Evolutionary conservation across 2,113 vertebrate genomes (phyloP).

Genomic region (Xenus cinereus): DNA sequence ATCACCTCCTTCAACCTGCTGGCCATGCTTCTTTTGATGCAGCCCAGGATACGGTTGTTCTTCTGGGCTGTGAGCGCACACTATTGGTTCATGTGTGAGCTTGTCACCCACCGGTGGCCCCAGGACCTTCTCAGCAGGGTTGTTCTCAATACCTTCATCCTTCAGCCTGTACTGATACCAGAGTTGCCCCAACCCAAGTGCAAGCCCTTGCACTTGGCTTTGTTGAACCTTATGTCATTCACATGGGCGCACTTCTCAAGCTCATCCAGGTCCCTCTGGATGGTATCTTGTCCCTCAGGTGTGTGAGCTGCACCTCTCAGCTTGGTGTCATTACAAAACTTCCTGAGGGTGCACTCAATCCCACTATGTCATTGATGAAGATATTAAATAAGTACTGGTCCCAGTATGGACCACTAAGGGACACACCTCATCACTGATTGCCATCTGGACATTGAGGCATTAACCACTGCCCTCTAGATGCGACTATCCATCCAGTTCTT

Average conservation of each 20-base stretch:
- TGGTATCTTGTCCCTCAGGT: neutral
- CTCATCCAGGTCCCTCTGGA: neutral
- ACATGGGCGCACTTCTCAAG: neutral
- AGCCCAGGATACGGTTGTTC: neutral
- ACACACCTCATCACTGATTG: neutral
- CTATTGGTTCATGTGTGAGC: neutral
- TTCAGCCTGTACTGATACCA: too few species aligned
- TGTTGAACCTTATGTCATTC: neutral
- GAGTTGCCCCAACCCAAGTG: neutral
- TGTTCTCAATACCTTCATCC: neutral
- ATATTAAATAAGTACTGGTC: neutral
- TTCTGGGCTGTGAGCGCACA: neutral
- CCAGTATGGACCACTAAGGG: neutral
- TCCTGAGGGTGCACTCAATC: neutral
- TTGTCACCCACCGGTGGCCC: neutral
- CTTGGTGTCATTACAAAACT: neutral
- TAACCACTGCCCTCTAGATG: neutral
- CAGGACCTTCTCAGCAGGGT: neutral
- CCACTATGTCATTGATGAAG: neutral
- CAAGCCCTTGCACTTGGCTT: neutral
- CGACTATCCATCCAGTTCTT: neutral
- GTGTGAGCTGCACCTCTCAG: neutral
- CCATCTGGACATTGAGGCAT: neutral
- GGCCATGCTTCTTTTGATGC: neutral
- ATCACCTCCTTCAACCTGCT: neutral